phyloP scores from a whole-genome alignment of 2,797 vertebrate species.

The Ctenopoma kingsleyae region DNA sequence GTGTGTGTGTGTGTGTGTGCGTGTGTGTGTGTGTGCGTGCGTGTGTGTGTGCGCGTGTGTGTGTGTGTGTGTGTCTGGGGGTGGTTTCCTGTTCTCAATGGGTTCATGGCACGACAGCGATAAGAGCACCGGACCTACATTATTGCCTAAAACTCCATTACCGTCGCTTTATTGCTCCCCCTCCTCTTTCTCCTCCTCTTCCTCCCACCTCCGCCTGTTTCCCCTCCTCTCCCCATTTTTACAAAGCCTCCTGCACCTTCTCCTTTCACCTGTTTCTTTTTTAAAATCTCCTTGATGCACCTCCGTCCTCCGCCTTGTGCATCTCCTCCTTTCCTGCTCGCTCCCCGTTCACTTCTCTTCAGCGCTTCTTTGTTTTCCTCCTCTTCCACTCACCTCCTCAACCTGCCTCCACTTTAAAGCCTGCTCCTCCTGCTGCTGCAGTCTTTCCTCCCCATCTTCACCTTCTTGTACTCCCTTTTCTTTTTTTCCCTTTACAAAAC shows the following conservation, averaged over 20 bases:
- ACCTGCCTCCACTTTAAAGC: not conserved
- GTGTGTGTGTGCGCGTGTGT: slow-evolving; percentile 2
- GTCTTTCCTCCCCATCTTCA: not conserved
- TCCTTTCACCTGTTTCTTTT: not conserved
- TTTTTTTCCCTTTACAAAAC: not conserved
- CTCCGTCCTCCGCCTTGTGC: too few species aligned
- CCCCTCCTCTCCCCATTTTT: not conserved
- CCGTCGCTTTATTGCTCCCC: slow-evolving; percentile 11
- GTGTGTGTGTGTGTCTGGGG: slow-evolving; percentile 4
- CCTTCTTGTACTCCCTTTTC: not conserved
- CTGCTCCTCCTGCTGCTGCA: not conserved
- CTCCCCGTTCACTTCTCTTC: too few species aligned
- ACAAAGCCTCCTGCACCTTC: not conserved
- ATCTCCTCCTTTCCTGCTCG: not conserved
- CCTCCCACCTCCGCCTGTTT: too few species aligned
- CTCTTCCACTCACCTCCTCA: not conserved
- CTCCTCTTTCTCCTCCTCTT: not conserved
- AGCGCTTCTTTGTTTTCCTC: not conserved
- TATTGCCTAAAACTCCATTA: slow-evolving; percentile 52
- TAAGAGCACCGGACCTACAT: slow-evolving; percentile 62
- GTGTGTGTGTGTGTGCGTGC: not conserved
- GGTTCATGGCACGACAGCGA: slow-evolving; percentile 65
- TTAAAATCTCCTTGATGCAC: too few species aligned
- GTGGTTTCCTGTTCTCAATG: slow-evolving; percentile 66
- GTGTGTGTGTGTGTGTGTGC: slow-evolving; percentile 8